These are phyloP conservation scores for Mustelus asterias DNA, from an alignment of 2,113 vertebrate species.

Conservation along the genomic window DNA sequence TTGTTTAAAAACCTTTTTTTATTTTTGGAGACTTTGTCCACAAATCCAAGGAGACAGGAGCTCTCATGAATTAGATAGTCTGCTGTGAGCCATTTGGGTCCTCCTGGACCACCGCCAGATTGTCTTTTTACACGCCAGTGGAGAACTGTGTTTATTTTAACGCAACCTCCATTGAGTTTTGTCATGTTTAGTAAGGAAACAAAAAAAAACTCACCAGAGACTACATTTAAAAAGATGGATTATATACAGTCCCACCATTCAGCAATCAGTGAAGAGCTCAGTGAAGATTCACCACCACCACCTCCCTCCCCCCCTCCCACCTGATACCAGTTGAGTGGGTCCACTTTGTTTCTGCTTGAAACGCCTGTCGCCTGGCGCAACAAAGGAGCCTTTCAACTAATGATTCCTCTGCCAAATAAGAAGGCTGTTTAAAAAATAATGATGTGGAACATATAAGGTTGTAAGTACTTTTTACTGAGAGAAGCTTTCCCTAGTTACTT, in stretches of 20 bases:
- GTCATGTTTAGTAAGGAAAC: background rate
- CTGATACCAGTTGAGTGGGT: slow-evolving; percentile 1
- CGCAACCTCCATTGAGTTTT: background rate
- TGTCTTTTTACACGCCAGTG: background rate
- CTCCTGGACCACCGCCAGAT: background rate
- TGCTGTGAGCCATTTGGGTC: background rate
- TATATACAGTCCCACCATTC: background rate
- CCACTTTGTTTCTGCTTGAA: slow-evolving; percentile 2
- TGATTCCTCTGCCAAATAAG: slow-evolving; percentile 30
- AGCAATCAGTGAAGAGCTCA: slow-evolving; percentile 11
- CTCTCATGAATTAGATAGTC: background rate
- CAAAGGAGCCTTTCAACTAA: slow-evolving; percentile 17
- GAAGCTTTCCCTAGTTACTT: background rate
- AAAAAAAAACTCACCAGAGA: background rate
- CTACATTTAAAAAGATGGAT: background rate
- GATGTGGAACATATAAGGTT: slow-evolving; percentile 7
- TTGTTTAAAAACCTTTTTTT: background rate
- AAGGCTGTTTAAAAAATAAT: slow-evolving; percentile 19
- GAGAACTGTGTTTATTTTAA: background rate
- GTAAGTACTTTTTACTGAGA: background rate
- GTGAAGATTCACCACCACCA: background rate
- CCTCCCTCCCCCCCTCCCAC: background rate
- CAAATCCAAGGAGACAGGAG: background rate
- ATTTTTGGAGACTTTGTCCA: background rate
- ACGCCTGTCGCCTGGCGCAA: background rate